phyloP scores from a whole-genome alignment of 2,113 vertebrate genomes.

The Amphiprion ocellaris region DNA sequence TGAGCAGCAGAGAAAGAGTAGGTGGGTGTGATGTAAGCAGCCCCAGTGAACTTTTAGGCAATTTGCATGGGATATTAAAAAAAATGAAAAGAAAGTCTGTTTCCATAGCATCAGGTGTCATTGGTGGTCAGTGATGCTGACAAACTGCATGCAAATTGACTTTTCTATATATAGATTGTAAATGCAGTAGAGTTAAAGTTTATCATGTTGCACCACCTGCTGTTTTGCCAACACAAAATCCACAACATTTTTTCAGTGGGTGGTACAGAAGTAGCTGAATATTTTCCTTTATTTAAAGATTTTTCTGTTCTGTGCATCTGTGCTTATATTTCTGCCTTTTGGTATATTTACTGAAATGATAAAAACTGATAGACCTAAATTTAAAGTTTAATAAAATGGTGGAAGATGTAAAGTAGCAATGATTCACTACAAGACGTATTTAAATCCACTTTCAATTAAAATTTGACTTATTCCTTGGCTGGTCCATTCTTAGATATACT shows the following conservation, averaged over 20 bases:
- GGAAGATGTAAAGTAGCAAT: too few relatives aligned
- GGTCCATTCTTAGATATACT: too few relatives aligned
- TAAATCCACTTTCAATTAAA: too few relatives aligned
- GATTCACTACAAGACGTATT: too few relatives aligned
- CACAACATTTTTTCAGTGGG: background rate
- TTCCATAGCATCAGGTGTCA: slow-evolving; percentile 1
- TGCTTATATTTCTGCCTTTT: too few relatives aligned
- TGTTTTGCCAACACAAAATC: background rate
- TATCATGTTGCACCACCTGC: background rate
- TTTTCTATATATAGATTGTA: slow-evolving; percentile 25
- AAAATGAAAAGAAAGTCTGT: background rate
- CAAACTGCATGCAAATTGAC: background rate
- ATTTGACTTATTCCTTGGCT: too few relatives aligned
- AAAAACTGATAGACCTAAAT: too few relatives aligned
- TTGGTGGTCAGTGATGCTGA: background rate
- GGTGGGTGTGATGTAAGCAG: slow-evolving; percentile 25
- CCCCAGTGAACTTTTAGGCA: slow-evolving; percentile 31
- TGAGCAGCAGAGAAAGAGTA: slow-evolving; percentile 31
- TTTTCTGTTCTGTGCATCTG: too few relatives aligned
- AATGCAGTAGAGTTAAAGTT: slow-evolving; percentile 8
- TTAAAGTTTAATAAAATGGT: too few relatives aligned
- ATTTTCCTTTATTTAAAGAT: too few relatives aligned
- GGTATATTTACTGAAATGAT: too few relatives aligned
- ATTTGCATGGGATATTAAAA: slow-evolving; percentile 45
- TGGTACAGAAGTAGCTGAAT: background rate